Evolutionary conservation across 2,113 vertebrate genomes (phyloP).

Genomic region (Alligator mississippiensis): DNA sequence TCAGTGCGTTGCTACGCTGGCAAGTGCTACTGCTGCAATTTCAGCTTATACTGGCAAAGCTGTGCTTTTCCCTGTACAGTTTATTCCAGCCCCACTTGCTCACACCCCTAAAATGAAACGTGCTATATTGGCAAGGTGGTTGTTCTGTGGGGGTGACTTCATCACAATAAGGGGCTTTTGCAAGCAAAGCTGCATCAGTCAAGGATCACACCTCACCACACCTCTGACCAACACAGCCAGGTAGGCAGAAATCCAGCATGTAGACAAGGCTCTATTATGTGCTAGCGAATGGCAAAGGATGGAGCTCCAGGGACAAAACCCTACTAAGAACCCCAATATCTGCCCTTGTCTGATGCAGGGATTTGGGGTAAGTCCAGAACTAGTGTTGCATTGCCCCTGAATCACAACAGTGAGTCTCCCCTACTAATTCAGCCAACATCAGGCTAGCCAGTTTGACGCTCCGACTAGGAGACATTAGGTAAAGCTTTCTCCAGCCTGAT

Average conservation of each 20-base stretch:
- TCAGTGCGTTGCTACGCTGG: neutral
- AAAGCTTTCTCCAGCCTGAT: neutral
- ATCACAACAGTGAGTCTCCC: neutral
- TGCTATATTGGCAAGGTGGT: too few relatives aligned
- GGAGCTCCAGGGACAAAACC: neutral
- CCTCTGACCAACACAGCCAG: neutral
- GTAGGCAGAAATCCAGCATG: neutral
- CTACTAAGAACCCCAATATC: fast-evolving
- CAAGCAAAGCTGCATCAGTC: neutral
- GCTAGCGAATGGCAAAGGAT: neutral
- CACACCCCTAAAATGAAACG: neutral
- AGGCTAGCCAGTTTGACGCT: neutral
- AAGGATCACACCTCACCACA: too few relatives aligned
- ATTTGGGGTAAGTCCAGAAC: neutral
- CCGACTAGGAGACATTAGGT: neutral
- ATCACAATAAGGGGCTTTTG: neutral
- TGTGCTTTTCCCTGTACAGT: neutral
- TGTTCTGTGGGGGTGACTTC: neutral
- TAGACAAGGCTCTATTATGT: neutral
- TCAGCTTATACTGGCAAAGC: neutral
- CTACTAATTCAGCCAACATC: neutral
- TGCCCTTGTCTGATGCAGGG: fast-evolving
- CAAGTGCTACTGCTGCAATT: neutral
- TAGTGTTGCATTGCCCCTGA: neutral
- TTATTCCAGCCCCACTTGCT: neutral